These are phyloP conservation scores for Zapus hudsonius DNA, from an alignment of 2,113 vertebrate genomes.

Conservation along the genomic window DNA sequence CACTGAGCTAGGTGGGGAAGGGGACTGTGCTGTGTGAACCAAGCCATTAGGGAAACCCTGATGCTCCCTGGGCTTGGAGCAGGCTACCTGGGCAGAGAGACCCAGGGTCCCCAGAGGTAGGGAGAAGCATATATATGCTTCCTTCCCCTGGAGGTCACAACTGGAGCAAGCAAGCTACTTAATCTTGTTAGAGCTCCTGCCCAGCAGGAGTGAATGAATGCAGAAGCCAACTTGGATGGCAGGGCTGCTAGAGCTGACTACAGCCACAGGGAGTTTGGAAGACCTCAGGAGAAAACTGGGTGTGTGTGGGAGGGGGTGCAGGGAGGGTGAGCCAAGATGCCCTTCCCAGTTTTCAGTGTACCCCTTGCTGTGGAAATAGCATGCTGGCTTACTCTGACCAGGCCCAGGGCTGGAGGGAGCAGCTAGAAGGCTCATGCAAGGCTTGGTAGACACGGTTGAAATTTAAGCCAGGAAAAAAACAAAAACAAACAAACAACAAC, in stretches of 20 bases:
- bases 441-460: constrained; percentile 47
- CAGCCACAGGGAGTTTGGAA: background rate
- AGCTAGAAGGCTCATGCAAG: background rate
- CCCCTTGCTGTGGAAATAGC: background rate
- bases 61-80: too few relatives aligned
- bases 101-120: background rate
- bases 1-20: background rate
- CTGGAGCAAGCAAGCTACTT: background rate
- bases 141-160: background rate
- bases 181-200: fast-evolving
- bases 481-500: too few relatives aligned
- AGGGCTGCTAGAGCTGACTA: fast-evolving
- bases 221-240: background rate
- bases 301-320: too few relatives aligned
- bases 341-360: background rate
- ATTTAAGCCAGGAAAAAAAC: constrained; percentile 50
- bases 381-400: fast-evolving
- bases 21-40: fast-evolving
- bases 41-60: background rate
- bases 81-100: background rate
- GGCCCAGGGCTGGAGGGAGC: background rate
- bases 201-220: background rate
- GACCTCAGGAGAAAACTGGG: background rate
- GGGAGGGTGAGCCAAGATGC: background rate
- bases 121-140: fast-evolving